Percentiles rank a stretch among this genome's conserved stretches.
These are phyloP conservation scores for Drosophila navojoa DNA, from an alignment of 1,140 invertebrate genomes.

Conservation along the genomic window DNA sequence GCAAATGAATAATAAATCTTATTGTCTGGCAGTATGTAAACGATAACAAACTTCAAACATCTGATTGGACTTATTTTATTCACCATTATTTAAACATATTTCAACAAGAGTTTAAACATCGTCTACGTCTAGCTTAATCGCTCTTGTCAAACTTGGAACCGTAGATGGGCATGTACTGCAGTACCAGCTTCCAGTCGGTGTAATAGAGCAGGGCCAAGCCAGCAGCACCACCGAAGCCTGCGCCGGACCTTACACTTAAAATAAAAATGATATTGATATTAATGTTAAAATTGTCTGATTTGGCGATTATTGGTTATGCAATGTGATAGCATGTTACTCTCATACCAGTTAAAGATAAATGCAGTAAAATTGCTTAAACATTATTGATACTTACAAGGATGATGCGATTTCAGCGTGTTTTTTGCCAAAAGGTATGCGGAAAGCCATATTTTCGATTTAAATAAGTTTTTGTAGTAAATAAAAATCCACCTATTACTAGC, in stretches of 20 bases:
- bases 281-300: slow-evolving; percentile 6
- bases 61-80: slow-evolving; percentile 65
- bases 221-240: slow-evolving; percentile 87
- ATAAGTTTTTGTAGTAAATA: slow-evolving; percentile 38
- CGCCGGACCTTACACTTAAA: slow-evolving; percentile 86
- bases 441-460: slow-evolving; percentile 56
- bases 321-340: slow-evolving; percentile 16
- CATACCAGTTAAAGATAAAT: not conserved
- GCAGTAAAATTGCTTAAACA: not conserved
- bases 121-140: slow-evolving; percentile 62
- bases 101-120: slow-evolving; percentile 30
- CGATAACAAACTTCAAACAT: not conserved
- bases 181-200: slow-evolving; percentile 91
- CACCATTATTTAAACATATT: slow-evolving; percentile 53
- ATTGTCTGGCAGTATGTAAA: slow-evolving; percentile 10
- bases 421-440: slow-evolving; percentile 79
- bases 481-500: slow-evolving; percentile 16
- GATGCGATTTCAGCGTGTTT: slow-evolving; percentile 82
- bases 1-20: slow-evolving; percentile 21
- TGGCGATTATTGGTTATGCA: slow-evolving; percentile 57
- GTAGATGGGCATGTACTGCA: slow-evolving; percentile 90
- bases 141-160: slow-evolving; percentile 88
- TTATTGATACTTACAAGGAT: slow-evolving; percentile 85
- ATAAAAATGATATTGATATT: not conserved
- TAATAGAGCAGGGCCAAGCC: slow-evolving; percentile 87